Evolutionary conservation across 2,113 vertebrate species (phyloP), one percentile per base, ranked within the genome.

Genomic region (Cinclus cinclus): DNA sequence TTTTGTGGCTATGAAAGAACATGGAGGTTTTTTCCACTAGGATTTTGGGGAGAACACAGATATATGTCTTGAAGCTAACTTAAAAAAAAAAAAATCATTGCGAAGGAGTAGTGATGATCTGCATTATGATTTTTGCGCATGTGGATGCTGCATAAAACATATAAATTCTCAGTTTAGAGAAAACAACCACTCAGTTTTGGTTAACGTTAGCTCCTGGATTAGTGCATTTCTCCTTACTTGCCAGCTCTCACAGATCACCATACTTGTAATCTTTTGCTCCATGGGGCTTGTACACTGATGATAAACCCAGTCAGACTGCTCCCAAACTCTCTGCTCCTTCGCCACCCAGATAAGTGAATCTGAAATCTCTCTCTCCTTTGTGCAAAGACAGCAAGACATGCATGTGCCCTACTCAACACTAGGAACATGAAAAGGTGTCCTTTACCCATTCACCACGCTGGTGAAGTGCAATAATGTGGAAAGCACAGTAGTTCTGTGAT

Each of bases 1-100:
- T 15, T 71, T 28, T 37, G 3, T 9, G 31, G 4, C 17, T 67
- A 12, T 21, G 28, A n/a, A 64, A 53, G 3, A 79, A 30, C 31
- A 52, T 0, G 0, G 14, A 1, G 2, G 2, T 0, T 30, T 70
- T 81, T 59, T 18, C 7, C 6, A 14, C 5, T 46, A 14, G 30
- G 13, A 47, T 69, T 76, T 24, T 83, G 2, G 10, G 13, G 10
- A 56, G 11, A 73, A 5, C 12, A 74, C 27, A 62, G 20, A 75
- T 82, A 35, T 52, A 41, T 2, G 9, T 44, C 15, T 31, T 77
- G 27, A 12, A 59, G 8, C 0, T 56, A 65, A 70, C 30, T 25
- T 30, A 6, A 7, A 35, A 18, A 21, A 23, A 22, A 53, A 27
- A 50, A 16, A 7, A 21, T 10, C 4, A 4, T 35, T 46, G 11